Conservation (phyloP, 2,113 vertebrate species). For the Sclerurus mexicanus region DNA sequence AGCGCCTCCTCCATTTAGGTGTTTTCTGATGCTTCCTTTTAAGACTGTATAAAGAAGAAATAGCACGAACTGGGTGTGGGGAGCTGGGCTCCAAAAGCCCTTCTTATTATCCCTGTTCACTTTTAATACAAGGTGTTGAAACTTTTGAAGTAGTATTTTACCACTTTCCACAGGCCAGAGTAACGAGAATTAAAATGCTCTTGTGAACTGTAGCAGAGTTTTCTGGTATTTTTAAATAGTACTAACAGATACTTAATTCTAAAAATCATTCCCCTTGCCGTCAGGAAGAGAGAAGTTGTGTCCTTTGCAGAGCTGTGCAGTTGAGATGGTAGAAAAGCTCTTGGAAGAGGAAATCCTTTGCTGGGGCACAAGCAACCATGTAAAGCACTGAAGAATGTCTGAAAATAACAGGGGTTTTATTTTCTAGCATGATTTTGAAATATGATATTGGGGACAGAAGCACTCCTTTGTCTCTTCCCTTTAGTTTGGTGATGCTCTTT, state of each 20-base stretch:
- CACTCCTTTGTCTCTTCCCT: background rate
- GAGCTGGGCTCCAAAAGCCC: background rate
- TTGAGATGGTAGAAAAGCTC: background rate
- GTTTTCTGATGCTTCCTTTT: slow-evolving; percentile 38
- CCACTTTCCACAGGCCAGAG: background rate
- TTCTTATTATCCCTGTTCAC: background rate
- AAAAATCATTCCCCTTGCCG: background rate
- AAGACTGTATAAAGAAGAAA: slow-evolving; percentile 8
- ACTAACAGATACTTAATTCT: background rate
- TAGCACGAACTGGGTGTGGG: background rate
- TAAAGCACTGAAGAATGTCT: background rate
- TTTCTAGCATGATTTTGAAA: background rate
- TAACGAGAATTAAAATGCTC: background rate
- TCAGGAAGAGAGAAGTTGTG: background rate
- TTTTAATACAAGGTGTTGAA: background rate
- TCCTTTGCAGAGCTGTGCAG: background rate
- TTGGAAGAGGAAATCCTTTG: background rate
- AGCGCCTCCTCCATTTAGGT: slow-evolving; percentile 52
- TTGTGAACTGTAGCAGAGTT: background rate
- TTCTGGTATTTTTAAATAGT: background rate
- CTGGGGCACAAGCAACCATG: background rate
- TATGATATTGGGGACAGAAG: background rate
- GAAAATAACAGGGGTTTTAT: background rate
- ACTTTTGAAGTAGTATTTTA: background rate
- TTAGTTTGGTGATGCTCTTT: background rate